Evolutionary conservation across 2,797 vertebrate genomes (phyloP), one percentile per base, ranked within the genome.

Genomic region (Denticeps clupeoides): DNA sequence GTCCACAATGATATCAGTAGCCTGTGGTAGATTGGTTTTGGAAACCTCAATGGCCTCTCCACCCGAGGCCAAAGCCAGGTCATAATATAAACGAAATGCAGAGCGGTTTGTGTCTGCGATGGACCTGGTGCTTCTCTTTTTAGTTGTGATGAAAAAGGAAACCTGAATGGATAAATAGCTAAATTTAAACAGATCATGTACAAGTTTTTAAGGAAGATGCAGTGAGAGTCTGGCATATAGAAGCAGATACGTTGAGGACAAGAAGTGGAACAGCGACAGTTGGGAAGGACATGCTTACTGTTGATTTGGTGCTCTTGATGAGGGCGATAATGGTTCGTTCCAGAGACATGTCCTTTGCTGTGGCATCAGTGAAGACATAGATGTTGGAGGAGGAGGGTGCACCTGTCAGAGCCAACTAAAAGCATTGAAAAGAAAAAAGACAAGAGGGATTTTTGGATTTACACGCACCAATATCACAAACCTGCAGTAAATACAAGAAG

Each of bases 291-390:
- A 38, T 23, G 23, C 45, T 12, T 4, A 49, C 47, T 13, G 22
- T 23, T 7, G 22, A 38, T 5, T 40, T 37, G 15, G 47, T 37
- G 9, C 15, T 8, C 12, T 49, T 47, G 3, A 49, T 49, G n/a
- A 49, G 22, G 1, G 47, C 47, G 6, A 16, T 3, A 19, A 49
- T 3, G 1, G 32, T 49, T 22, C 3, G 9, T 7, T 37, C 15
- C 21, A 49, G 47, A 2, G 23, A 9, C 21, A 2, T 3, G 32
- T 49, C 47, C 10, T 40, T 49, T 1, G 47, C 47, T 6, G 47
- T 16, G 3, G 47, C 47, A n/a, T 49, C 47, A 9, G 47, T 49
- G 22, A 49, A 49, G 2, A 49, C 47, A 26, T 15, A 40, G 7
- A 40, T 49, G 8, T 49, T 8, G 1, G 47, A 49, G 10, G 25